A percentile compares a stretch with the other conserved stretches of the same genome.
Evolutionary conservation across 30 jellyfish, hydroid and myxozoan species (phyloP).

Genomic region (Mastigias papua): DNA sequence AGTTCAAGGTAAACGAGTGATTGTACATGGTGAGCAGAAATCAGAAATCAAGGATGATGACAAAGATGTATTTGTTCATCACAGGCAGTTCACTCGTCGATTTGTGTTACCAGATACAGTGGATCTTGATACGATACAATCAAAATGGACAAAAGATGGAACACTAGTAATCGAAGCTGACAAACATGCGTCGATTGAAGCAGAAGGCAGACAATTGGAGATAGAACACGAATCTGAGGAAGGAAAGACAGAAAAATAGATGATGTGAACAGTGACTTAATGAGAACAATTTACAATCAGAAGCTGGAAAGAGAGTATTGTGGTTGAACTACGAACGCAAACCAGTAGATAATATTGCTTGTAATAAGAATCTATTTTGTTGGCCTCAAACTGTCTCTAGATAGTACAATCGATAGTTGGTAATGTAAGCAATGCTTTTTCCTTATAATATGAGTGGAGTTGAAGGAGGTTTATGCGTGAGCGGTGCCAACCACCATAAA

Average conservation of each 20-base stretch:
- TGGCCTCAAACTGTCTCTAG: no score
- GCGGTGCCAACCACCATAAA: no score
- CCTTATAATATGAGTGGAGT: no score
- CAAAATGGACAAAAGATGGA: constrained; percentile 54
- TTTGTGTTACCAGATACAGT: constrained; percentile 50
- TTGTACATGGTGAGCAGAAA: constrained; percentile 60
- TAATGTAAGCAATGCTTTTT: no score
- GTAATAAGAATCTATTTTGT: no score
- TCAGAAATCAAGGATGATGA: constrained; percentile 35
- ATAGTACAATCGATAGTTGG: no score
- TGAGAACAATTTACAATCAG: no score
- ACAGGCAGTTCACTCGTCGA: constrained; percentile 58
- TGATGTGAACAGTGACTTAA: no score
- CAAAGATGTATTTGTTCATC: constrained; percentile 48
- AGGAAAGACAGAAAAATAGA: constrained; percentile 5
- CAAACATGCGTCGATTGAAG: constrained; percentile 37
- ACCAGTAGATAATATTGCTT: no score
- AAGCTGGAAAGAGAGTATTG: no score
- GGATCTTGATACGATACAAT: constrained; percentile 25
- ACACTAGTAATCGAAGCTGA: constrained; percentile 75
- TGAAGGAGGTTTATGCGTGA: no score
- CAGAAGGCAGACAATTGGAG: constrained; percentile 47
- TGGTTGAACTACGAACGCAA: no score
- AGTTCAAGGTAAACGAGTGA: constrained; percentile 51
- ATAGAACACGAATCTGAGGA: constrained; percentile 3